Base-by-base conservation (phyloP, 1,140 invertebrate species). In the Psix sp. region DNA sequence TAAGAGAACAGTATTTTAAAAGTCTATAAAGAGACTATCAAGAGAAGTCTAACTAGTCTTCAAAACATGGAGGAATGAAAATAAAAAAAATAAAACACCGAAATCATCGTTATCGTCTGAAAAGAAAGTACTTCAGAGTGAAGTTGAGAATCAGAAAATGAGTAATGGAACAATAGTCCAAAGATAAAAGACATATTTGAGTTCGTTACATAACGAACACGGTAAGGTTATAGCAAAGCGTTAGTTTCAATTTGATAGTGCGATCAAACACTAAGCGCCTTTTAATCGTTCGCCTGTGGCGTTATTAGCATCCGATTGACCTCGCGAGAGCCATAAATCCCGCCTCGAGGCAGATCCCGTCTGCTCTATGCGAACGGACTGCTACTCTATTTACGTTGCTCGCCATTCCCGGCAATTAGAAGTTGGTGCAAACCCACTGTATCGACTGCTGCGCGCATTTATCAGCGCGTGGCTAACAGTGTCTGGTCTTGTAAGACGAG, bases 401-500 rank as follows among this genome's bases (percentile, higher is more conserved):
- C 56, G 49, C 62, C 39, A 63, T 71, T 60, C 60, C 16, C 29
- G 33, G 54, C 67, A 76, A 76, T 71, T 71, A 71, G 56, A 66
- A 76, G 42, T 63, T 63, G 45, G 26, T 36, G 59, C 43, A 51
- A 66, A 51, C 39, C 13, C 51, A 40, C 40, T 67, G 60, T 66
- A 71, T 75, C 66, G 66, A 48, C 29, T 45, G 39, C 31, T 16
- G 49, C 24, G 78, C 66, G 63, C 54, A 82, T 82, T 84, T 79
- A 84, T 84, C 81, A 81, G 70, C 38, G 49, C 18, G 45, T 35
- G 51, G 80, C 62, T 66, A 74, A 70, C 74, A 74, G 51, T 68
- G 77, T 77, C 72, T 79, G 82, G 84, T 85, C 79, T 84, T 77
- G 70, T 59, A 80, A 85, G 82, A 83, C 80, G 79, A 80, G 72